These are phyloP conservation scores for Furcula furcula DNA, from an alignment of 2,888 invertebrate species.

Conservation along the genomic window DNA sequence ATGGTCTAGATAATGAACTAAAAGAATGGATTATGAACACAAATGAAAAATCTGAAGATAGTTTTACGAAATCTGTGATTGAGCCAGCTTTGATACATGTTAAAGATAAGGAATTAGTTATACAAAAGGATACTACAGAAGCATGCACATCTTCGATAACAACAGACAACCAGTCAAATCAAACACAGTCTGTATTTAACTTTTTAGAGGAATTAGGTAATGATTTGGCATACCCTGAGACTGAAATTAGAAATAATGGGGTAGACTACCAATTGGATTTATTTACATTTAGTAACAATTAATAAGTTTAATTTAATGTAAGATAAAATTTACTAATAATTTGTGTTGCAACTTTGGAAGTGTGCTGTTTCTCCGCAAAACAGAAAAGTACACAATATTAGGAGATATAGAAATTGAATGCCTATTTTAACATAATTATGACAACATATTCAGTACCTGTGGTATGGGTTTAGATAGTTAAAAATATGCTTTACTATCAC, in stretches of 20 bases:
- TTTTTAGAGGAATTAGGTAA: constrained; percentile 67
- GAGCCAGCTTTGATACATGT: constrained; percentile 56
- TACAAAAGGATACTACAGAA: constrained; percentile 12
- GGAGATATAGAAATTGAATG: too few species aligned
- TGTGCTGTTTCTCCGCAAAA: too few species aligned
- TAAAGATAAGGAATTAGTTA: constrained; percentile 32
- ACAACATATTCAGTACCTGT: too few species aligned
- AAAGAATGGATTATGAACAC: constrained; percentile 57
- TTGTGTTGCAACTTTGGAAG: too few species aligned
- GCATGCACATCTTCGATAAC: too few species aligned
- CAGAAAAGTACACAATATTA: too few species aligned
- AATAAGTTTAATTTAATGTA: too few species aligned
- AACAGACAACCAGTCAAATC: constrained; percentile 30
- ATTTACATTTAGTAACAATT: constrained; percentile 67
- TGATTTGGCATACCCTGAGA: constrained; percentile 64
- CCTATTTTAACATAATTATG: too few species aligned
- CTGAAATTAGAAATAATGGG: constrained; percentile 64
- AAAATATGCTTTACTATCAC: too few species aligned
- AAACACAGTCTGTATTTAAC: constrained; percentile 65
- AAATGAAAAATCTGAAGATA: constrained; percentile 52
- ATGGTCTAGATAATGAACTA: constrained; percentile 42
- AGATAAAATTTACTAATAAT: too few species aligned
- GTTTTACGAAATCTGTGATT: constrained; percentile 55
- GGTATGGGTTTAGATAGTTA: too few species aligned
- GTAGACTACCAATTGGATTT: constrained; percentile 71